Base-by-base conservation (phyloP, 92 coral and sea anemone species). In the Palythoa heliodiscus region DNA sequence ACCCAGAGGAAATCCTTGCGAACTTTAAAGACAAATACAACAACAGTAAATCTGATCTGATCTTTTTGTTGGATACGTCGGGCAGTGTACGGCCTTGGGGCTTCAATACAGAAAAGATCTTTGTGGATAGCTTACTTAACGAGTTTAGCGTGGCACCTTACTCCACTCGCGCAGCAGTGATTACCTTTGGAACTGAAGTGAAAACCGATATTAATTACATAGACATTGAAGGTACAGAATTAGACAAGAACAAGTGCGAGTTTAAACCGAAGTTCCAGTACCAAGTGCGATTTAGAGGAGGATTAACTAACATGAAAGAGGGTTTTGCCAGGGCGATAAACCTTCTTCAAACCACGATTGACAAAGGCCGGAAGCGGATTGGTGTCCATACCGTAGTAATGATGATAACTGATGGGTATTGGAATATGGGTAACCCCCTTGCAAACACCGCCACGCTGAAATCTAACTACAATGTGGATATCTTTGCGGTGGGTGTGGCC, bases 101-200 rank as follows among this genome's bases (percentile, higher is more conserved):
- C 58, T 97, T 93, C 50, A 13, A 29, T 0, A 57, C 95, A 5
- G 99, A 97, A 72, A 97, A 94, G 87, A 86, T 88, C 16, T 97
- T 97, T 63, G 98, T 97, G 52, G 91, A 90, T 1, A 97, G 89
- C 52, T 89, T 97, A 29, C 89, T 97, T 17, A 94, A 94, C 75
- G 95, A 97, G 88, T 91, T 97, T 76, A 97, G 98, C 71, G 86
- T 97, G 13, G 98, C 98, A 13, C 93, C 93, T 12, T 92, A 94
- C 71, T 92, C 99, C 11, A 97, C 99, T 13, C 94, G 99, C 37
- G 92, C 93, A 20, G 93, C 87, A 2, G 95, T 97, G 35, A 84
- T 97, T 24, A 97, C 99, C 11, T 97, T 97, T 66, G 98, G 98
- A 1, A 16, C 16, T 0, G 83, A 76, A 0, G 89, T 91, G 10